Evolutionary conservation across 1,140 invertebrate genomes (phyloP).

Genomic region (Arion vulgaris): DNA sequence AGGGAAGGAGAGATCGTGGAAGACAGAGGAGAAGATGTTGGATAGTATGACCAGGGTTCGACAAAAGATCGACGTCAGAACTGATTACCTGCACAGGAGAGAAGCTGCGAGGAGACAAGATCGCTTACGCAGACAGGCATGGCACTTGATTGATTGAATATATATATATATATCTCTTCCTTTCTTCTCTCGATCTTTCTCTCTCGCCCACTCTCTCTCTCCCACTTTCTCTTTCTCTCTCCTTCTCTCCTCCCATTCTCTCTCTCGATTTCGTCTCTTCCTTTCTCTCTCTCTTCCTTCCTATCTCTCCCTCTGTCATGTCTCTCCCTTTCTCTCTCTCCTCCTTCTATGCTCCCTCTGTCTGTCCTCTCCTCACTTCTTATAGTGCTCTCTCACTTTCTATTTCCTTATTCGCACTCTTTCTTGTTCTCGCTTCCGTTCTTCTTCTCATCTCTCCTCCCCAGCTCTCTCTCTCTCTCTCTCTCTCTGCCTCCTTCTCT

Average conservation of each 20-base stretch:
- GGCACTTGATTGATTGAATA: no score
- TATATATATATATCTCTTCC: no score
- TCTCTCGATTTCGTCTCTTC: background rate
- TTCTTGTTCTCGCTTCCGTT: background rate
- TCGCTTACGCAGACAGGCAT: no score
- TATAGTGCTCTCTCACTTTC: background rate
- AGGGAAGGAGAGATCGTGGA: no score
- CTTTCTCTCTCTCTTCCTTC: background rate
- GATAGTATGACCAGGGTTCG: no score
- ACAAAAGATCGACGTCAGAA: no score
- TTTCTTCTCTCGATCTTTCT: no score
- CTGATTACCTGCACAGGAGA: no score
- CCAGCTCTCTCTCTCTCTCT: background rate
- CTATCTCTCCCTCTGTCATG: background rate
- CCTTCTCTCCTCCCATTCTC: background rate
- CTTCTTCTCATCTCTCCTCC: background rate
- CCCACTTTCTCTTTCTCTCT: background rate
- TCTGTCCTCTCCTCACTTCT: background rate
- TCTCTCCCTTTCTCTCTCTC: background rate
- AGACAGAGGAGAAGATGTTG: no score
- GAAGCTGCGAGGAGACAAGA: no score
- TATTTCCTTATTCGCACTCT: background rate
- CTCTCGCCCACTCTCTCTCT: background rate
- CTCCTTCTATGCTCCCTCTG: background rate
- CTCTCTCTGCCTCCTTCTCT: constrained; percentile 12